Evolutionary conservation across 2,113 vertebrate species (phyloP).

Genomic region (Crotalus helleri): DNA sequence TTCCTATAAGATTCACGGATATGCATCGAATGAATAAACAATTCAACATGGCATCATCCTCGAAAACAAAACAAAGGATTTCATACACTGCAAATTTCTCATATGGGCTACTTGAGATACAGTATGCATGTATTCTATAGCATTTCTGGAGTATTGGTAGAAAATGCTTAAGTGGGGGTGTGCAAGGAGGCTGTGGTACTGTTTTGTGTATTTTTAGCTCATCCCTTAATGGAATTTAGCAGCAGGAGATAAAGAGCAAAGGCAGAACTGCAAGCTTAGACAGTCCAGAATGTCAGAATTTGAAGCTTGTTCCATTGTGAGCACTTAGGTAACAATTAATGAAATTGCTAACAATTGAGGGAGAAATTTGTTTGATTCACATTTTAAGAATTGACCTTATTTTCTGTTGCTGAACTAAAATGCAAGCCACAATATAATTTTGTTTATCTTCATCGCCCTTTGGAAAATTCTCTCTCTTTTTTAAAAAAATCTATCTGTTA

Average conservation of each 20-base stretch:
- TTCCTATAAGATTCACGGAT: background rate
- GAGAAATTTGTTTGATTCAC: background rate
- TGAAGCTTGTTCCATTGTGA: background rate
- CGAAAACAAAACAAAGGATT: background rate
- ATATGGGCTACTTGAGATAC: conserved; percentile 4
- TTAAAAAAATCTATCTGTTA: background rate
- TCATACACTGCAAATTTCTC: background rate
- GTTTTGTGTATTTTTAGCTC: conserved; percentile 26
- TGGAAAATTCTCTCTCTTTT: background rate
- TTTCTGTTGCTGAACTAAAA: background rate
- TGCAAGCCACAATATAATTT: background rate
- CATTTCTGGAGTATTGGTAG: background rate
- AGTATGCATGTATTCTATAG: background rate
- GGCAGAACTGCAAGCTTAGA: background rate
- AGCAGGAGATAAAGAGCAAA: conserved; percentile 30
- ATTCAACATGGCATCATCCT: background rate
- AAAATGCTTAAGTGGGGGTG: background rate
- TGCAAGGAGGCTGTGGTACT: background rate
- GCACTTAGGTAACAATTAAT: conserved; percentile 24
- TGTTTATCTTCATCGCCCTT: background rate
- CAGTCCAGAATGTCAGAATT: conserved; percentile 10
- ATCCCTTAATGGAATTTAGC: conserved; percentile 29
- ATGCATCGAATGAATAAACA: background rate
- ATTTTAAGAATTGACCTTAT: background rate
- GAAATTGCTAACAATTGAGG: conserved; percentile 12